phyloP scores from a whole-genome alignment of 92 coral and sea anemone species.

The Isaurus tuberculatus region DNA sequence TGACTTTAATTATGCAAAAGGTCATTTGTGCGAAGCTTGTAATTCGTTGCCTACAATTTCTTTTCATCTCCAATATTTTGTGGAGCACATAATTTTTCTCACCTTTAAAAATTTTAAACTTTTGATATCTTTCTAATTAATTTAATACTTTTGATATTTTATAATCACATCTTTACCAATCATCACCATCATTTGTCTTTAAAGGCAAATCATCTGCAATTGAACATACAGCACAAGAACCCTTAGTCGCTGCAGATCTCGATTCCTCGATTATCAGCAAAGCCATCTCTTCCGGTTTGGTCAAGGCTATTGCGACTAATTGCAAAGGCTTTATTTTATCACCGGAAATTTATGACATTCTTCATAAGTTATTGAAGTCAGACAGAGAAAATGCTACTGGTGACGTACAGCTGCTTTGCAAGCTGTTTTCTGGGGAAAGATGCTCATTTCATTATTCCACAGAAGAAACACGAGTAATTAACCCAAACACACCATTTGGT shows the following conservation, averaged over 20 bases:
- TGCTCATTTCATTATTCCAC: conserved; percentile 63
- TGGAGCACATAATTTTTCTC: no score
- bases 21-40: no score
- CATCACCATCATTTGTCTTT: background rate
- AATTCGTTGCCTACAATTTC: no score
- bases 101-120: no score
- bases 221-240: conserved; percentile 50
- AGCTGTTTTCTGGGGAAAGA: conserved; percentile 64
- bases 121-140: no score
- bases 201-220: conserved; percentile 60
- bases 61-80: no score
- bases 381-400: conserved; percentile 62
- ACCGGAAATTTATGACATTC: conserved; percentile 64
- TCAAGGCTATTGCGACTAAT: conserved; percentile 50
- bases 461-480: conserved; percentile 57
- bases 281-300: conserved; percentile 62
- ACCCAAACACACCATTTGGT: conserved; percentile 61
- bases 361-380: conserved; percentile 62
- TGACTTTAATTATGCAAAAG: no score
- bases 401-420: conserved; percentile 65
- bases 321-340: conserved; percentile 63
- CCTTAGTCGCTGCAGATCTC: conserved; percentile 27
- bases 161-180: background rate
- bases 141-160: no score
- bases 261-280: conserved; percentile 47